These are phyloP conservation scores for Brachionus rotundiformis DNA, from an alignment of 1,140 invertebrate species.

Conservation along the genomic window DNA sequence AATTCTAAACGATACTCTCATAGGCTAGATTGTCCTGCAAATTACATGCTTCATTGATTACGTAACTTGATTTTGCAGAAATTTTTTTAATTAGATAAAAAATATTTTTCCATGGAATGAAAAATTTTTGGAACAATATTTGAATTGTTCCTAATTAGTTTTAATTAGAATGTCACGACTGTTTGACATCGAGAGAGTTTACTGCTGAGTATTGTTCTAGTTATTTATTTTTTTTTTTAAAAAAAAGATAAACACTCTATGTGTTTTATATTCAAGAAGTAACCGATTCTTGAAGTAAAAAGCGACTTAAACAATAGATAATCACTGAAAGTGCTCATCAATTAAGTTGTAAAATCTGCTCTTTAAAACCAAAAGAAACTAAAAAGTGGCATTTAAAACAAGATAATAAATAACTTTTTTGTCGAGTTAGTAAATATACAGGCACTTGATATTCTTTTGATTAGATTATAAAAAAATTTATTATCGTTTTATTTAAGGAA, in stretches of 20 bases:
- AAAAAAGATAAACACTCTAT: background rate
- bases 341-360: constrained; percentile 18
- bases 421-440: background rate
- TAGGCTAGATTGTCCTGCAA: background rate
- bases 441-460: constrained; percentile 45
- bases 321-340: constrained; percentile 18
- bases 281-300: background rate
- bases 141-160: background rate
- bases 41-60: constrained; percentile 6
- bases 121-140: too few species aligned
- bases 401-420: background rate
- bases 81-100: too few species aligned
- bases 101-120: too few species aligned
- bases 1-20: background rate
- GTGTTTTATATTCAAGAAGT: background rate
- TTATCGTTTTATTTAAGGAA: constrained; percentile 22
- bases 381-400: constrained; percentile 11
- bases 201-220: constrained; percentile 5
- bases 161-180: background rate
- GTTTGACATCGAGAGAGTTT: background rate
- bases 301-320: background rate
- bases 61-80: background rate
- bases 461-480: constrained; percentile 42
- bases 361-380: constrained; percentile 11
- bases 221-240: background rate